Percentiles rank a stretch among this genome's conserved stretches.
phyloP scores from a whole-genome alignment of 2,888 invertebrate species.

The Gastrophysa polygoni region DNA sequence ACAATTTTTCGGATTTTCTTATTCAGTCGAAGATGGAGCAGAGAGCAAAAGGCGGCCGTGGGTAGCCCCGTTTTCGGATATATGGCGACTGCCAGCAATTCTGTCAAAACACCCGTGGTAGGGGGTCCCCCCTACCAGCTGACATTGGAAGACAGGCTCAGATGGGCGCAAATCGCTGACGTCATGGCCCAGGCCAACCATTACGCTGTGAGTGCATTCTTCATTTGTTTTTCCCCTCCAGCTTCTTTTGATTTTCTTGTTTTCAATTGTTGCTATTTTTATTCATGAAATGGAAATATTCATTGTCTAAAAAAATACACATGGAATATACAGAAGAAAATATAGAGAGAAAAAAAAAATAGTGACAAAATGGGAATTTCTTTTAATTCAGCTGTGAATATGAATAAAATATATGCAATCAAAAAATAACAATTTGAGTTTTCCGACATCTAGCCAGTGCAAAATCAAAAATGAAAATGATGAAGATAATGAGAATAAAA shows the following conservation, averaged over 20 bases:
- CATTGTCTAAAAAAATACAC: too few relatives aligned
- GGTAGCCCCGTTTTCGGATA: constrained; percentile 88
- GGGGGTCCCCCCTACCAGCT: constrained; percentile 82
- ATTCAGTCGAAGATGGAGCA: constrained; percentile 84
- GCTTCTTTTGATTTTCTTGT: neutral
- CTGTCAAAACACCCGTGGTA: constrained; percentile 73
- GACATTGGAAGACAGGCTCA: constrained; percentile 78
- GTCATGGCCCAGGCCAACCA: constrained; percentile 86
- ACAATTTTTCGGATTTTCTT: neutral
- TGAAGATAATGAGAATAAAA: too few relatives aligned
- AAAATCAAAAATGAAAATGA: too few relatives aligned
- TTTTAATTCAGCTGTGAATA: too few relatives aligned
- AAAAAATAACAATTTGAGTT: too few relatives aligned
- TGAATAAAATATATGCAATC: too few relatives aligned
- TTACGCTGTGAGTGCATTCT: constrained; percentile 73
- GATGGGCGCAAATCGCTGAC: constrained; percentile 90
- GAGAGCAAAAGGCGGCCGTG: constrained; percentile 81
- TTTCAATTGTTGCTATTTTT: too few relatives aligned
- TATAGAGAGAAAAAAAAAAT: too few relatives aligned
- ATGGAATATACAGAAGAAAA: too few relatives aligned
- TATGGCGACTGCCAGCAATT: constrained; percentile 74
- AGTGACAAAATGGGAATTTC: too few relatives aligned
- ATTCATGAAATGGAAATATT: too few relatives aligned
- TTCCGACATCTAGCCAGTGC: too few relatives aligned
- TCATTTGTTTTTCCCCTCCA: constrained; percentile 1